Percentiles rank a stretch among this genome's conserved stretches.
Evolutionary conservation across 1,140 invertebrate genomes (phyloP).

Genomic region (Sitobion miscanthi): DNA sequence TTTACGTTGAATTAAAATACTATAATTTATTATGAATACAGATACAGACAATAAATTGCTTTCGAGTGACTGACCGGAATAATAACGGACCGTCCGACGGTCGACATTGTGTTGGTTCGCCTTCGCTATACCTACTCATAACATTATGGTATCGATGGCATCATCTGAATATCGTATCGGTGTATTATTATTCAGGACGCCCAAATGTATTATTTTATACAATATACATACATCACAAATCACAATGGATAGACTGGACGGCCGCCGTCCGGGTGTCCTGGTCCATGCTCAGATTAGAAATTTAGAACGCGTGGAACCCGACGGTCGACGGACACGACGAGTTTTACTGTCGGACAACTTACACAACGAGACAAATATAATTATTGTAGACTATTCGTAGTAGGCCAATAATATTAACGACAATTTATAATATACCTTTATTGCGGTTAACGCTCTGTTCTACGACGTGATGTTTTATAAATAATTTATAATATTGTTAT

Average conservation of each 20-base stretch:
- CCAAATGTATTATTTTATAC: neutral
- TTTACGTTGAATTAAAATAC: neutral
- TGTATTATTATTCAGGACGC: neutral
- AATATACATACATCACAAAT: neutral
- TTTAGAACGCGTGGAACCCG: neutral
- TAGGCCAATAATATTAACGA: neutral
- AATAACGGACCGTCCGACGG: neutral
- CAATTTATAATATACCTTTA: neutral
- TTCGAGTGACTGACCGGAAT: slow-evolving; percentile 29
- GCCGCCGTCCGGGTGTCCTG: neutral
- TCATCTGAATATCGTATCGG: neutral
- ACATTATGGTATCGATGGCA: neutral
- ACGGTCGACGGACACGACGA: neutral
- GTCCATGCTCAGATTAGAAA: neutral
- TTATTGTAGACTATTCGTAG: neutral
- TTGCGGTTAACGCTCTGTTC: neutral
- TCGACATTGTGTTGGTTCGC: neutral
- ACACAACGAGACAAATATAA: neutral
- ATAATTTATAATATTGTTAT: neutral
- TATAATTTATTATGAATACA: neutral
- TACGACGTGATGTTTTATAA: neutral
- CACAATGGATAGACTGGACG: neutral
- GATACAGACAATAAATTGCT: neutral
- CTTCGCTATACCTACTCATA: neutral
- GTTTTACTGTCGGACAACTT: neutral